Conservation (phyloP, 2,888 invertebrate species). For the Eristalis intricaria region DNA sequence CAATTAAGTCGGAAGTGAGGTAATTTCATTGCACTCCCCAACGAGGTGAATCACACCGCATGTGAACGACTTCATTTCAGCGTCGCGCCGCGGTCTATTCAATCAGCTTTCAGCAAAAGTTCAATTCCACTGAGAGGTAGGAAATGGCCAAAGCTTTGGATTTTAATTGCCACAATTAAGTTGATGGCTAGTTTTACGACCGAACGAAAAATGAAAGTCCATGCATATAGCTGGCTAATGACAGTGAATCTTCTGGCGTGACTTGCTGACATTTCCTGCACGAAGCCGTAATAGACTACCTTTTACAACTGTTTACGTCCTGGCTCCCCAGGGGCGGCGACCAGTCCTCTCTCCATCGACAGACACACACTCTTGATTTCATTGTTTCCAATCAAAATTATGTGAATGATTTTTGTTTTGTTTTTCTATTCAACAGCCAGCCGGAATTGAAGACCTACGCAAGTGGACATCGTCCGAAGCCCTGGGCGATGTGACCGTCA, state of each 20-base stretch:
- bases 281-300: conserved; percentile 12
- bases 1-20: background rate
- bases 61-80: background rate
- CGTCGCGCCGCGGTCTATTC: background rate
- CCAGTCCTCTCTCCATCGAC: background rate
- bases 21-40: background rate
- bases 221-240: conserved; percentile 50
- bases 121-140: background rate
- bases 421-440: conserved; percentile 84
- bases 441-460: conserved; percentile 89
- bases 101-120: background rate
- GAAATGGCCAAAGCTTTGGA: conserved; percentile 3
- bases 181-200: conserved; percentile 59
- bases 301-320: conserved; percentile 25
- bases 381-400: background rate
- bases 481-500: conserved; percentile 90
- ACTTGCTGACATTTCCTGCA: conserved; percentile 53
- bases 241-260: conserved; percentile 53
- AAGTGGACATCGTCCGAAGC: conserved; percentile 89
- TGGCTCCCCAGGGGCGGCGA: background rate
- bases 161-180: conserved; percentile 63
- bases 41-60: background rate
- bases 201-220: conserved; percentile 39
- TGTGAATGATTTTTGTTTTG: background rate
- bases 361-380: background rate